phyloP scores from a whole-genome alignment of 2,113 vertebrate genomes.

The Holacanthus passer region DNA sequence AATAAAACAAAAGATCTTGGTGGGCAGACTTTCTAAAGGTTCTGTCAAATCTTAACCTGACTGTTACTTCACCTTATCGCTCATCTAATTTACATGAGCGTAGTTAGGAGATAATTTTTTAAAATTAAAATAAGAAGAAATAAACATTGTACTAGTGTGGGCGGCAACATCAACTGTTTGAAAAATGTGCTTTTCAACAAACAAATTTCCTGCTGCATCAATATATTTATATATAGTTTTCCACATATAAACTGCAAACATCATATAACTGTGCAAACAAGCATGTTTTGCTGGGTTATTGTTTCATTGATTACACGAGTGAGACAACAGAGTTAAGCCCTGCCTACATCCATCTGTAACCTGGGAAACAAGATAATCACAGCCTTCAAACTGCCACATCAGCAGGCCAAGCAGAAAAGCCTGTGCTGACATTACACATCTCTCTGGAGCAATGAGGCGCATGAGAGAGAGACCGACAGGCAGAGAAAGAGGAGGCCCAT shows the following conservation, averaged over 20 bases:
- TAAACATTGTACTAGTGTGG: background rate
- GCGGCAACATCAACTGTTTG: background rate
- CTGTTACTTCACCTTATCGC: too few relatives aligned
- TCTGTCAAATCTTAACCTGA: background rate
- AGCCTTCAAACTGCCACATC: slow-evolving; percentile 76
- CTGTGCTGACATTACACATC: slow-evolving; percentile 79
- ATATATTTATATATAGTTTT: background rate
- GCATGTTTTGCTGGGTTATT: slow-evolving; percentile 25
- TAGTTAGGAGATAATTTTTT: too few relatives aligned
- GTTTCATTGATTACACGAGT: slow-evolving; percentile 42
- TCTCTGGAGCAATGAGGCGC: slow-evolving; percentile 70
- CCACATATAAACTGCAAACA: background rate
- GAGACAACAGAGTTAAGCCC: slow-evolving; percentile 22
- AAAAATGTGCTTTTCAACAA: background rate
- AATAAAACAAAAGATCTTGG: background rate
- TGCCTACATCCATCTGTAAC: slow-evolving; percentile 51
- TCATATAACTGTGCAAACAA: slow-evolving; percentile 1
- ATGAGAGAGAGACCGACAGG: slow-evolving; percentile 17
- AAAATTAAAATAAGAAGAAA: background rate
- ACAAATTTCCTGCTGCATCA: background rate
- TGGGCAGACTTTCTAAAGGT: background rate
- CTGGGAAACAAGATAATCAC: slow-evolving; percentile 65
- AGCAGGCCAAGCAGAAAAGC: slow-evolving; percentile 67
- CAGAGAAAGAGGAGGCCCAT: background rate
- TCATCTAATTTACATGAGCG: too few relatives aligned